Base-by-base conservation (phyloP, 2,113 vertebrate genomes). In the Prionailurus bengalensis region DNA sequence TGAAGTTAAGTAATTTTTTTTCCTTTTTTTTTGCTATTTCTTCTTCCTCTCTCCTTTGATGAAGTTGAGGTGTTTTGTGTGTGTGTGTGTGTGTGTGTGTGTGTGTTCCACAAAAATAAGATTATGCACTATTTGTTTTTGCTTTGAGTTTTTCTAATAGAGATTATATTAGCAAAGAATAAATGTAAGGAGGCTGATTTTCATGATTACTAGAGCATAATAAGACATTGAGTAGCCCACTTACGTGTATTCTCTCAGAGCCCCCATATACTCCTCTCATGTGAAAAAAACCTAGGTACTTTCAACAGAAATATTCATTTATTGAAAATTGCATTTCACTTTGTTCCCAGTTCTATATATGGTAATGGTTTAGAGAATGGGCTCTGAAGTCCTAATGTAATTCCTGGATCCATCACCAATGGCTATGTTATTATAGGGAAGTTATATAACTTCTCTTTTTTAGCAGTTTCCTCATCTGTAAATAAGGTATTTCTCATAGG, bases 381-480 rank as follows among this genome's bases (percentile, higher is more conserved):
- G n/a, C 53, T 55, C 31, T 58, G 48, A 79, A 68, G 33, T 10
- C 16, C 7, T 78, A 36, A 73, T 90, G 70, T 80, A 21, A 91
- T 76, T 83, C 15, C 58, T 88, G 16, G 27, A 65, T 58, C 36
- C 53, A 73, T 89, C 63, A 61, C 21, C 8, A 21, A 45, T 91
- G 51, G 42, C 61, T 74, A 15, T 63, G 42, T 70, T n/a, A 53
- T 73, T 87, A 45, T 3, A 31, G 27, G 29, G 81, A 95, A 81
- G 45, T 53, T n/a, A 16, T 11, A 0, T 73, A 83, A 89, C 5
- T 42, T 48, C 7, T 48, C 78, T 82, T 91, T 91, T 61, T 66
- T 70, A 80, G 15, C 27, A n/a, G 55, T 92, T 96, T 95, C 78
- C 17, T 92, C 39, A 82, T 81, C 66, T 86, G 7, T 91, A 80